phyloP scores from a whole-genome alignment of 2,113 vertebrate genomes.

The Heliornis fulica region DNA sequence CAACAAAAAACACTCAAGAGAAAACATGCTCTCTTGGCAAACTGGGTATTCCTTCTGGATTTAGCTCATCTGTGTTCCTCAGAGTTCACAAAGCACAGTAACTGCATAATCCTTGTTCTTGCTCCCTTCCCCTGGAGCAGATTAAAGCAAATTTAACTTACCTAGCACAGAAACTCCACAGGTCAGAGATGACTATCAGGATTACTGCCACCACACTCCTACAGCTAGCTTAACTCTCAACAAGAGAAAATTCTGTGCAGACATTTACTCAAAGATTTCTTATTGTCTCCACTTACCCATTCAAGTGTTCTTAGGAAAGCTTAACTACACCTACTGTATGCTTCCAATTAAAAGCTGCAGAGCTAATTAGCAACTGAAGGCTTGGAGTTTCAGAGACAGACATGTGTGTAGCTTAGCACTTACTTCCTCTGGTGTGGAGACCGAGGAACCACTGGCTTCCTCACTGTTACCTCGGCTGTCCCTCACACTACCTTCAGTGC shows the following conservation, averaged over 20 bases:
- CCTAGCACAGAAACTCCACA: not conserved
- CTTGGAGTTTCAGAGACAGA: not conserved
- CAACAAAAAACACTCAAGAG: not conserved
- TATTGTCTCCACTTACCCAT: not conserved
- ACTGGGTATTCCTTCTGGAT: not conserved
- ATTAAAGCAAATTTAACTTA: not conserved
- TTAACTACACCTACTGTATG: not conserved
- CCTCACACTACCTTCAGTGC: slow-evolving; percentile 35
- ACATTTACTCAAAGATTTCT: not conserved
- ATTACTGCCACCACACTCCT: not conserved
- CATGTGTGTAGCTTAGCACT: not conserved
- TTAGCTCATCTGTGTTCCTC: not conserved
- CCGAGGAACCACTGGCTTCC: slow-evolving; percentile 70
- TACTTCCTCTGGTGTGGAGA: slow-evolving; percentile 78
- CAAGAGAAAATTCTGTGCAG: not conserved
- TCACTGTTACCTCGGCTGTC: slow-evolving; percentile 74
- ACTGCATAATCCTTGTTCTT: not conserved
- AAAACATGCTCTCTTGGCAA: not conserved
- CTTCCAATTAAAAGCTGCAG: not conserved
- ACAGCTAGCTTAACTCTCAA: not conserved
- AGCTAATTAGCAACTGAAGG: not conserved
- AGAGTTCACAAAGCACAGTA: not conserved
- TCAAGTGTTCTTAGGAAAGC: not conserved
- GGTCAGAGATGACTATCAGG: not conserved
- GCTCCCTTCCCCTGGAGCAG: not conserved